A percentile compares a stretch with the other conserved stretches of the same genome.
These are phyloP conservation scores for Masticophis lateralis DNA, from an alignment of 2,797 vertebrate genomes.

Conservation along the genomic window DNA sequence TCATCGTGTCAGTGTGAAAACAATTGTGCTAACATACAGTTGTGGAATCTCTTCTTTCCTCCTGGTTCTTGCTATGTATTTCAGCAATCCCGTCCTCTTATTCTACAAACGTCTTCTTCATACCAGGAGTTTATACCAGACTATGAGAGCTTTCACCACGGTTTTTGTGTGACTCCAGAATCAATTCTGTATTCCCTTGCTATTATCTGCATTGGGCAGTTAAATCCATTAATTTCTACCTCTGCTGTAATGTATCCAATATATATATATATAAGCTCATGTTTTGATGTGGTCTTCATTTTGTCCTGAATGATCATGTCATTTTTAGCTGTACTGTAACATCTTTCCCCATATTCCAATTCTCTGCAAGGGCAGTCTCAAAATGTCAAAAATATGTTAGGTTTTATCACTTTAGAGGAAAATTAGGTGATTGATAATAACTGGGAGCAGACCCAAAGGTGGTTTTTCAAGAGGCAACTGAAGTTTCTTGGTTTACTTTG, in stretches of 20 bases:
- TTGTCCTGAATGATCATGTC: not conserved
- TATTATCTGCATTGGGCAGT: not conserved
- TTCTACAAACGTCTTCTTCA: not conserved
- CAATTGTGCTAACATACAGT: not conserved
- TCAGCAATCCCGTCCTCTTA: not conserved
- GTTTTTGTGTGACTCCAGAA: not conserved
- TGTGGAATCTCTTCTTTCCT: not conserved
- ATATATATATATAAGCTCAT: not conserved
- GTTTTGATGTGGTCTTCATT: not conserved
- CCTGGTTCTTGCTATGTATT: not conserved
- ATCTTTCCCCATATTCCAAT: not conserved
- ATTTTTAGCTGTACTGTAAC: not conserved
- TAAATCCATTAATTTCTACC: not conserved
- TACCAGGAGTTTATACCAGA: not conserved
- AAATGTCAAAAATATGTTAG: not conserved
- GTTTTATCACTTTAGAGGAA: not conserved
- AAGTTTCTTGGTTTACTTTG: too few species aligned
- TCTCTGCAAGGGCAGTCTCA: not conserved
- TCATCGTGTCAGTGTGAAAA: not conserved
- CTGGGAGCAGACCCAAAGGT: too few species aligned
- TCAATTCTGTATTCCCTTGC: not conserved
- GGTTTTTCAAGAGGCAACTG: too few species aligned
- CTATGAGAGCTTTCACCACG: not conserved
- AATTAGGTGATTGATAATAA: not conserved
- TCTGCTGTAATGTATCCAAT: not conserved